These are phyloP conservation scores for Falcunculus frontatus DNA, from an alignment of 2,113 vertebrate species.

Conservation along the genomic window DNA sequence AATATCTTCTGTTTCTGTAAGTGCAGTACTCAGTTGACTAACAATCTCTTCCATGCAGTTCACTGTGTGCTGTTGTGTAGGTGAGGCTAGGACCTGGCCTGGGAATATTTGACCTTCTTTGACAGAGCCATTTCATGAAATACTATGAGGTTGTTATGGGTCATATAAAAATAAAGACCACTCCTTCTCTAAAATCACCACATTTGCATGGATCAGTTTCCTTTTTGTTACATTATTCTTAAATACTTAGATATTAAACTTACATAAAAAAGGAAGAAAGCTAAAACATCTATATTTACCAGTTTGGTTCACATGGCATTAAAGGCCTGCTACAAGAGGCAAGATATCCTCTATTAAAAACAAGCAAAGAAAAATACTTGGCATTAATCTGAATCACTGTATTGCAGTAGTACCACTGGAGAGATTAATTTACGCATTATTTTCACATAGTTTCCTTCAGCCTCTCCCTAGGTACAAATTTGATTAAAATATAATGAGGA, in stretches of 20 bases:
- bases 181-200: neutral
- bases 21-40: neutral
- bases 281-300: neutral
- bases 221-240: neutral
- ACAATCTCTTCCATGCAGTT: neutral
- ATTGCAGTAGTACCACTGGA: neutral
- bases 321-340: neutral
- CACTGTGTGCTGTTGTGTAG: neutral
- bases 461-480: slow-evolving; percentile 37
- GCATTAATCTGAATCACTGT: slow-evolving; percentile 20
- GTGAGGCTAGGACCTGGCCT: neutral
- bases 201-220: neutral
- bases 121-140: neutral
- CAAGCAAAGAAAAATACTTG: neutral
- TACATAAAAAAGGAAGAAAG: neutral
- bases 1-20: neutral
- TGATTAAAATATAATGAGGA: slow-evolving; percentile 49
- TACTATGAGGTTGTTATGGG: neutral
- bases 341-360: neutral
- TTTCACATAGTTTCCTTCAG: slow-evolving; percentile 15
- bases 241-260: neutral
- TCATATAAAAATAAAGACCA: neutral
- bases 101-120: neutral
- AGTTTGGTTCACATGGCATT: neutral
- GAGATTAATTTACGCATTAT: slow-evolving; percentile 25